Evolutionary conservation across 1,140 invertebrate species (phyloP), one percentile per base, ranked within the genome.

Genomic region (Drosophila willistoni): DNA sequence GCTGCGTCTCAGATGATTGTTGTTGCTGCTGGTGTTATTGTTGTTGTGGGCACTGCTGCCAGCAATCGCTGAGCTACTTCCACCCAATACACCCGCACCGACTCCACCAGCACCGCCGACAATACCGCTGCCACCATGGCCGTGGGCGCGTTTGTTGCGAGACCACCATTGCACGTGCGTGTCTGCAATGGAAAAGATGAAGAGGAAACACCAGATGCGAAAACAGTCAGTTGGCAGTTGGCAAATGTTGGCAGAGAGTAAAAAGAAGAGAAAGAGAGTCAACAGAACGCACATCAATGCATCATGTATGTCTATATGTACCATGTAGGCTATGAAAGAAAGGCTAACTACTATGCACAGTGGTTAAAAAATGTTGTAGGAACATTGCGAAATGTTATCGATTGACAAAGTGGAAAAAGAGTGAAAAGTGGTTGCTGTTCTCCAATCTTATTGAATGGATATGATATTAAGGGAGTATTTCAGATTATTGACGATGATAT

Each of bases 91-190:
- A 51, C 44, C 68, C 10, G 71, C 44, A 56, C 66, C 71, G 60
- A 71, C 74, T 67, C 73, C 71, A 57, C 71, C 77, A 25, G 67
- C 55, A 41, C 75, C 76, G 19, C 65, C 78, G 12, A 78, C 70
- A 25, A 51, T 51, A 51, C 44, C 55, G 39, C 75, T 76, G 34
- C 65, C 78, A n/a, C 74, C 70, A 25, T 79, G 76, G 77, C 87
- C 77, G 66, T 90, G 91, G 65, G 90, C 77, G 65, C 90, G 90
- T 44, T 91, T 91, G 71, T 91, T 91, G 55, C 90, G 90, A 47
- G 90, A 91, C 90, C 90, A 91, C 90, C 90, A 91, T 64, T 91
- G 90, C 63, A 91, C 90, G 68, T 91, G 90, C 57, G 90, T 91
- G 68, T 91, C 90, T 91, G 75, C 56, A 80, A 66, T 39, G 59